Base-by-base conservation (phyloP, 2,888 invertebrate genomes). In the Gari tellinella region DNA sequence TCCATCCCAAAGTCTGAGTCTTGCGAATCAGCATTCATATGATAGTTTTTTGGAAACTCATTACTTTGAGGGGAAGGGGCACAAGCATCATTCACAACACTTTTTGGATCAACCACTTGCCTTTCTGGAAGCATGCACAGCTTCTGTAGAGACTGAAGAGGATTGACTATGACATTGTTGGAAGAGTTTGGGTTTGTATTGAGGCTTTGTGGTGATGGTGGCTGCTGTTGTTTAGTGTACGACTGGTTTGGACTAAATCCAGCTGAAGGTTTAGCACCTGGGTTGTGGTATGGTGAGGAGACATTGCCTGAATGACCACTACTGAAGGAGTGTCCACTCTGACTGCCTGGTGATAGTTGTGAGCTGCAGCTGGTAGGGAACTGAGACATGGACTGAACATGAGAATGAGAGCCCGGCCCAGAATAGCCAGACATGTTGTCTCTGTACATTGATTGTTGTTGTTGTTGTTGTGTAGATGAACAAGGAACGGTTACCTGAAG, bases 81-180 rank as follows among this genome's bases (percentile, higher is more conserved):
- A 70, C 84, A 88, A 17, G 86, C 84, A 72, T 90, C 90, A 78
- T 86, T 89, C 15, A 91, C 89, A 60, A 91, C 89, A 85, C 90
- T 90, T 75, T 91, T 90, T 1, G 90, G 90, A 70, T 90, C 90
- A 26, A 89, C 80, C 46, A 89, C 89, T 56, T 86, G 86, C 17
- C 74, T 82, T 65, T 89, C 89, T 31, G 89, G 88, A 37, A 89
- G 79, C 86, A 88, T 86, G 46, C 88, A 87, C 10, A 90, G 76
- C 69, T 87, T 88, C 70, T 90, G 86, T 58, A 90, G 75, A 37
- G 90, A 91, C 81, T 86, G 84, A n/a, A 91, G 69, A 15, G 91
- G 91, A 61, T 87, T 87, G 19, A 41, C 26, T 19, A 43, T 46
- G 23, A 17, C 15, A 41, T 15, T n/a, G 38, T 31, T 38, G 14